Conservation (phyloP, 2,888 invertebrate species). For the Dasysyrphus albostriatus region DNA sequence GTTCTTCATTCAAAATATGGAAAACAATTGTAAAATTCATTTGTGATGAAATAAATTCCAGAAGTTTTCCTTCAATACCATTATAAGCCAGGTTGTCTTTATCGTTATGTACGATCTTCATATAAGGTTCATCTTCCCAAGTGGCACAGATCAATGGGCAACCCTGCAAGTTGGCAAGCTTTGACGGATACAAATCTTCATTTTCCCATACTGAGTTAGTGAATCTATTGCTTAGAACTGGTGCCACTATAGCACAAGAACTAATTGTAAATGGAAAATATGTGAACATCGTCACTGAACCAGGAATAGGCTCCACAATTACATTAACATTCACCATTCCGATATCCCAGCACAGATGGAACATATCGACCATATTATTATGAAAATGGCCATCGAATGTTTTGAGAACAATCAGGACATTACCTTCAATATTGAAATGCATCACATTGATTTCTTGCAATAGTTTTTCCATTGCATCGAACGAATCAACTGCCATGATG, state of each 20-base stretch:
- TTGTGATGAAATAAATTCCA: conserved; percentile 78
- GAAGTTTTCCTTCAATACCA: conserved; percentile 78
- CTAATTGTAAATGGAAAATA: conserved; percentile 78
- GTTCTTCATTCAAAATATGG: conserved; percentile 77
- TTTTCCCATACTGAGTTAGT: conserved; percentile 71
- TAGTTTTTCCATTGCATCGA: conserved; percentile 62
- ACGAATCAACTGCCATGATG: conserved; percentile 77
- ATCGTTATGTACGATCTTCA: conserved; percentile 61
- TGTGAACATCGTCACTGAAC: conserved; percentile 77
- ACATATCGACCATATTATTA: conserved; percentile 72
- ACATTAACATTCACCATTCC: conserved; percentile 77
- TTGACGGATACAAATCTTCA: conserved; percentile 75
- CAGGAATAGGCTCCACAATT: conserved; percentile 74
- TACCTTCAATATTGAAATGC: conserved; percentile 75
- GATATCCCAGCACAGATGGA: conserved; percentile 66
- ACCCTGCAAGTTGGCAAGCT: conserved; percentile 78
- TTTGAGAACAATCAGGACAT: conserved; percentile 75
- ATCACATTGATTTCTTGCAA: conserved; percentile 40
- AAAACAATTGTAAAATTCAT: conserved; percentile 79
- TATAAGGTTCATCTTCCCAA: conserved; percentile 80
- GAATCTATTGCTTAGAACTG: conserved; percentile 78
- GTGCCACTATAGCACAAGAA: conserved; percentile 76
- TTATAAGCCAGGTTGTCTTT: background rate
- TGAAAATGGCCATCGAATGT: conserved; percentile 76
- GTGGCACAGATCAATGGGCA: conserved; percentile 80